Evolutionary conservation across 2,888 invertebrate species (phyloP).

Genomic region (Pardosa pseudoannulata): DNA sequence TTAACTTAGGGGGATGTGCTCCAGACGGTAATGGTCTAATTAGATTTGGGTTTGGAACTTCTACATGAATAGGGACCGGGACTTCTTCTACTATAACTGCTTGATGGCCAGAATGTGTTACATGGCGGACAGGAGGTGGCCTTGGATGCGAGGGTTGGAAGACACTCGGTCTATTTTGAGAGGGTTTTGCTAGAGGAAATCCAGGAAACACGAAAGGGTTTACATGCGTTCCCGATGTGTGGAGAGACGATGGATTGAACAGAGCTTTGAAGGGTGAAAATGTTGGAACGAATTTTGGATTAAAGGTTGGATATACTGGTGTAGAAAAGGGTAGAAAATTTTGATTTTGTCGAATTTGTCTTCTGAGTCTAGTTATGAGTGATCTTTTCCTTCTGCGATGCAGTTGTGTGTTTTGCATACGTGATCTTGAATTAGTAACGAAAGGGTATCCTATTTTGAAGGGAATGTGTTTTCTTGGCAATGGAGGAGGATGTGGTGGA

Average conservation of each 20-base stretch:
- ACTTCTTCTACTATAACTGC: conserved; percentile 68
- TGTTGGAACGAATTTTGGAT: conserved; percentile 55
- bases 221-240: conserved; percentile 26
- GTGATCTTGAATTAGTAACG: neutral
- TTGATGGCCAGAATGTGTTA: conserved; percentile 50
- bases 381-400: conserved; percentile 37
- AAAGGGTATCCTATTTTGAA: conserved; percentile 56
- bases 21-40: conserved; percentile 39
- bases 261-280: conserved; percentile 52
- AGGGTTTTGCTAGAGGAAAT: conserved; percentile 6
- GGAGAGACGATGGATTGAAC: conserved; percentile 24
- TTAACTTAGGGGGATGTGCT: conserved; percentile 25
- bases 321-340: conserved; percentile 51
- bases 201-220: conserved; percentile 43
- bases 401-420: neutral
- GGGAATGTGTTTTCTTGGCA: conserved; percentile 23
- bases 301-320: conserved; percentile 39
- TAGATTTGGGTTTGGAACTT: conserved; percentile 42
- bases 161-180: neutral
- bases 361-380: conserved; percentile 20
- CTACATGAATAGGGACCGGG: conserved; percentile 56
- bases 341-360: conserved; percentile 43
- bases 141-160: conserved; percentile 24
- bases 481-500: conserved; percentile 66
- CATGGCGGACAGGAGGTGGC: conserved; percentile 54